These are phyloP conservation scores for Lepidotrigona ventralis DNA, from an alignment of 1,140 invertebrate genomes.

Conservation along the genomic window DNA sequence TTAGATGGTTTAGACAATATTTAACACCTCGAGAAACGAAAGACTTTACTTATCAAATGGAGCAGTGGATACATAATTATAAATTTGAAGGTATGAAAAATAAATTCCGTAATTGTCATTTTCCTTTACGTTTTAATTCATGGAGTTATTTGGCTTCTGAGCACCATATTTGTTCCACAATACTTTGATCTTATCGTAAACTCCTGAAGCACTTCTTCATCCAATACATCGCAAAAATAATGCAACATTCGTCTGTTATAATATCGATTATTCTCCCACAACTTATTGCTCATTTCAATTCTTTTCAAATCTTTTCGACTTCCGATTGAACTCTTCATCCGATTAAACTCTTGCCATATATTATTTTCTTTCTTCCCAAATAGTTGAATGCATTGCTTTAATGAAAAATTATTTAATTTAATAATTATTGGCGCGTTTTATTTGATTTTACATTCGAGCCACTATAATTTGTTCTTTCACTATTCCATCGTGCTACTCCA, in stretches of 20 bases:
- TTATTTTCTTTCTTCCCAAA: background rate
- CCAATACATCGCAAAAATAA: background rate
- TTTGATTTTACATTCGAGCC: background rate
- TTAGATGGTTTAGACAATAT: too few relatives aligned
- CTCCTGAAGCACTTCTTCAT: background rate
- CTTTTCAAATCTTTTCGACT: too few relatives aligned
- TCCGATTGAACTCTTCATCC: background rate
- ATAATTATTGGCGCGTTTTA: background rate
- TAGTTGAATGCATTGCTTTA: background rate
- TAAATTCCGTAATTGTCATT: too few relatives aligned
- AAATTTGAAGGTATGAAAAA: too few relatives aligned
- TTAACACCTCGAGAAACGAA: too few relatives aligned
- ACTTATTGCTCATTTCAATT: slow-evolving; percentile 37
- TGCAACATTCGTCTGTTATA: background rate
- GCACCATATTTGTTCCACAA: background rate
- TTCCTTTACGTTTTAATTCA: too few relatives aligned
- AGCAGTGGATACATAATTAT: too few relatives aligned
- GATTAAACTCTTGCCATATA: background rate
- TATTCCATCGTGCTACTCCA: background rate
- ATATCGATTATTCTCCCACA: slow-evolving; percentile 10
- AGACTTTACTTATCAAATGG: too few relatives aligned
- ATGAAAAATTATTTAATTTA: background rate
- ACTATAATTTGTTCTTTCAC: background rate
- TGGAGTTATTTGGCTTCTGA: too few relatives aligned
- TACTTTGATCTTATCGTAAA: background rate